Percentiles rank a stretch among this genome's conserved stretches.
These are phyloP conservation scores for Iselma pallidipennis DNA, from an alignment of 2,888 invertebrate genomes.

Conservation along the genomic window DNA sequence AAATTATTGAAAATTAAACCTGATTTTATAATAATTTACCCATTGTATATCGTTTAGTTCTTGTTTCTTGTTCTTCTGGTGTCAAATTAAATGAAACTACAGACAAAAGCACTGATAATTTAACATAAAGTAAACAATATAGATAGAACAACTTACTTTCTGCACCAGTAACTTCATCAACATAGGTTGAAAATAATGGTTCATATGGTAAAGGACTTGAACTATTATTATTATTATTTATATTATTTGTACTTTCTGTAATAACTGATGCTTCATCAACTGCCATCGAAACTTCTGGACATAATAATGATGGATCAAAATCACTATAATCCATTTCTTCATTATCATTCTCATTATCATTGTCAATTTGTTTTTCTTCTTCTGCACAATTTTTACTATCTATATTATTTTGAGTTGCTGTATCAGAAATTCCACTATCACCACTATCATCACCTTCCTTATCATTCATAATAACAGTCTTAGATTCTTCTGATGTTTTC, in stretches of 20 bases:
- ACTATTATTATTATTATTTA: conserved; percentile 1
- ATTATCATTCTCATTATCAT: conserved; percentile 14
- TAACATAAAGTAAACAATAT: background rate
- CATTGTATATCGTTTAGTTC: conserved; percentile 36
- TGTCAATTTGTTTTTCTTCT: conserved; percentile 21
- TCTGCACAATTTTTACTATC: conserved; percentile 24
- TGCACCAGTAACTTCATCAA: conserved; percentile 48
- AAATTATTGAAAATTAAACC: background rate
- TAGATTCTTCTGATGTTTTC: conserved; percentile 17
- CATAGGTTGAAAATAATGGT: conserved; percentile 42
- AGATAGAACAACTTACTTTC: conserved; percentile 36
- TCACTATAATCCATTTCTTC: conserved; percentile 33
- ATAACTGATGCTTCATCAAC: conserved; percentile 47
- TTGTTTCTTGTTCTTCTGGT: conserved; percentile 38
- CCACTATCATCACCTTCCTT: conserved; percentile 6
- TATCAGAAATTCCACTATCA: conserved; percentile 14
- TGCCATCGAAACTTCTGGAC: conserved; percentile 53
- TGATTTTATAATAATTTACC: conserved; percentile 37
- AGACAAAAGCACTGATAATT: conserved; percentile 22
- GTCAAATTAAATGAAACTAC: conserved; percentile 44
- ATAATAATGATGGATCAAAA: conserved; percentile 48
- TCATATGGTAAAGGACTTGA: conserved; percentile 39
- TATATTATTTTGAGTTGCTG: background rate
- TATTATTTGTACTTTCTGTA: conserved; percentile 31
- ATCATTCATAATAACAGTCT: conserved; percentile 14